A percentile compares a stretch with the other conserved stretches of the same genome.
phyloP scores from a whole-genome alignment of 2,888 invertebrate species.

The Watsonalla binaria region DNA sequence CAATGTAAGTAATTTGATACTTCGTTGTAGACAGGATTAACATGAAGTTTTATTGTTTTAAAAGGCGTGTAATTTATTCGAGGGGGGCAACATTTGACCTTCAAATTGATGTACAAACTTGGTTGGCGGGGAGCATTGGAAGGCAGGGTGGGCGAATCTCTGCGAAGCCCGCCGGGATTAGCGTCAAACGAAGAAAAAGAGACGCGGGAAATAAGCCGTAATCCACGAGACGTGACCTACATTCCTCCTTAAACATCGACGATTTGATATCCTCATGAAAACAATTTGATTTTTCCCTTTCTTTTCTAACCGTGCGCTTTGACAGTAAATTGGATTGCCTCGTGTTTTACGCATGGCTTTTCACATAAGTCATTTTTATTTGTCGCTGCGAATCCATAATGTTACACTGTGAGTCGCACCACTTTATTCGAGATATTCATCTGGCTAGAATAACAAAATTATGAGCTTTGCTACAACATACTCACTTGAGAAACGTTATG shows the following conservation, averaged over 20 bases:
- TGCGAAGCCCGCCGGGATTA: conserved; percentile 66
- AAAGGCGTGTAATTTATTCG: conserved; percentile 20
- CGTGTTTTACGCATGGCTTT: conserved; percentile 43
- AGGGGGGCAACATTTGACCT: conserved; percentile 36
- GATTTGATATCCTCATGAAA: conserved; percentile 71
- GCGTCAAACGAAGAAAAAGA: conserved; percentile 76
- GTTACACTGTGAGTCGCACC: background rate
- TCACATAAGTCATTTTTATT: conserved; percentile 24
- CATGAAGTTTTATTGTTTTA: background rate
- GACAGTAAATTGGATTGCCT: conserved; percentile 48
- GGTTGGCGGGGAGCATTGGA: conserved; percentile 30
- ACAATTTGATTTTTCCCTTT: conserved; percentile 68
- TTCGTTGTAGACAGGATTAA: background rate
- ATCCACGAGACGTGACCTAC: conserved; percentile 75
- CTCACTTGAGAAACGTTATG: background rate
- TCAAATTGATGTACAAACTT: conserved; percentile 37
- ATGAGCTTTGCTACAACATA: background rate
- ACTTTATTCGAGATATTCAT: background rate
- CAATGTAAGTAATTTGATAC: background rate
- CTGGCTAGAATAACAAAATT: background rate
- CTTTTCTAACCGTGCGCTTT: conserved; percentile 45
- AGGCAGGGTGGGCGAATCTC: conserved; percentile 55
- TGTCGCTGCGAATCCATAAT: conserved; percentile 7
- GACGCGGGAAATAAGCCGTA: conserved; percentile 74
- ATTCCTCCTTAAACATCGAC: conserved; percentile 71